phyloP scores from a whole-genome alignment of 2,797 vertebrate species.

The Squalus acanthias region DNA sequence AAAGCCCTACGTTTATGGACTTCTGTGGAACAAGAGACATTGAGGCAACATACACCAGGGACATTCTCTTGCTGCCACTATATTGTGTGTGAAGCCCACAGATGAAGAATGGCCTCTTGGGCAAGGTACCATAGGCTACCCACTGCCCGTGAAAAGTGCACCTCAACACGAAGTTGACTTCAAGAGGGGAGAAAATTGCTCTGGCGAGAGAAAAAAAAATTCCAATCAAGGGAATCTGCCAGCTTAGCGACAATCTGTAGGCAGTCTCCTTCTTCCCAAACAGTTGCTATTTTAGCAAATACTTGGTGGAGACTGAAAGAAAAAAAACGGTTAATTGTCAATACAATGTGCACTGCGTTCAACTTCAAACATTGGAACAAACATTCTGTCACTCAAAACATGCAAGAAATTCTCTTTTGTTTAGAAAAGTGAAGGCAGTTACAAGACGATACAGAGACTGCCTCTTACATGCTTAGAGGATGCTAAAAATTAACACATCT shows the following conservation, averaged over 20 bases:
- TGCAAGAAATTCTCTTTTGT: background rate
- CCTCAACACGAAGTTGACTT: background rate
- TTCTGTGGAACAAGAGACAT: background rate
- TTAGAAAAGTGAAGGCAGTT: background rate
- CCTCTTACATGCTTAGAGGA: background rate
- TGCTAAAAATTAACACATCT: background rate
- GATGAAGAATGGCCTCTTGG: background rate
- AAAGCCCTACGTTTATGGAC: background rate
- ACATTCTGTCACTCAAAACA: background rate
- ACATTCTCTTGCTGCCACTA: background rate
- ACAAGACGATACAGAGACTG: background rate
- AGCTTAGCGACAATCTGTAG: background rate
- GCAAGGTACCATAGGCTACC: background rate
- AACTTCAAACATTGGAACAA: background rate
- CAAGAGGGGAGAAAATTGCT: background rate
- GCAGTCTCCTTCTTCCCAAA: background rate
- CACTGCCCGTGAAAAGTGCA: background rate
- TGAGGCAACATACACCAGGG: background rate
- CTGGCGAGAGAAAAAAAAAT: background rate
- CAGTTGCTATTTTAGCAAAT: background rate
- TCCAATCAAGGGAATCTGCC: background rate
- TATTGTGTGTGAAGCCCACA: background rate
- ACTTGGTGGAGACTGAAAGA: background rate
- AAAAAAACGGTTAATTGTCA: background rate
- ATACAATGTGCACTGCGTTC: background rate